Base-by-base conservation (phyloP, 2,888 invertebrate species). In the Limenitis camilla region DNA sequence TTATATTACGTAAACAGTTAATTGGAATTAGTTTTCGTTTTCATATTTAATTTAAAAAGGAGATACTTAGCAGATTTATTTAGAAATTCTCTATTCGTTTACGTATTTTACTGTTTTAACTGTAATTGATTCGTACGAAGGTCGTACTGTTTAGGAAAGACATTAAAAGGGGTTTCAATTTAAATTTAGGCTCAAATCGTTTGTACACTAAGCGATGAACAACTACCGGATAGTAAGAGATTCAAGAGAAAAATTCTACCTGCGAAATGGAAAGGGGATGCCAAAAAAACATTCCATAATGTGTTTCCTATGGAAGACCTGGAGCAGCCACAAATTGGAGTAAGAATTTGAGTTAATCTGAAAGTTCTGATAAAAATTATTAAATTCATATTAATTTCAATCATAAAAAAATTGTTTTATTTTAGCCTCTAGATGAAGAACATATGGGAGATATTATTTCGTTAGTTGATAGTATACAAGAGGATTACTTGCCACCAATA, bases 401-500 rank as follows among this genome's bases (percentile, higher is more conserved):
- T 61, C 64, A 5, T 62, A 65, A 51, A 60, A n/a, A n/a, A n/a
- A n/a, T n/a, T n/a, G n/a, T n/a, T n/a, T n/a, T n/a, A n/a, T n/a
- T n/a, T n/a, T n/a, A n/a, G n/a, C n/a, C n/a, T n/a, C n/a, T 67
- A 0, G 83, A 85, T 46, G 86, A 87, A 62, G 87, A 87, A 55
- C 69, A 80, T 44, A 78, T 86, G 81, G 87, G 85, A 4, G 87
- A 87, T 39, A 85, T 87, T 28, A 67, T 85, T 49, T 87, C 87
- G 0, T 63, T 87, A 52, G 82, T 87, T 27, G 87, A 87, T 59
- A 86, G 85, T 54, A 76, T 87, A 48, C 84, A 85, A 61, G 86
- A 86, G n/a, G 86, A 81, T 52, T 84, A 78, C 45, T 44, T 86
- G 7, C 86, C 86, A 1, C 77, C 78, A 0, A 76, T 86, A 58